Evolutionary conservation across 1,140 invertebrate genomes (phyloP).

Genomic region (Drosophila repleta): DNA sequence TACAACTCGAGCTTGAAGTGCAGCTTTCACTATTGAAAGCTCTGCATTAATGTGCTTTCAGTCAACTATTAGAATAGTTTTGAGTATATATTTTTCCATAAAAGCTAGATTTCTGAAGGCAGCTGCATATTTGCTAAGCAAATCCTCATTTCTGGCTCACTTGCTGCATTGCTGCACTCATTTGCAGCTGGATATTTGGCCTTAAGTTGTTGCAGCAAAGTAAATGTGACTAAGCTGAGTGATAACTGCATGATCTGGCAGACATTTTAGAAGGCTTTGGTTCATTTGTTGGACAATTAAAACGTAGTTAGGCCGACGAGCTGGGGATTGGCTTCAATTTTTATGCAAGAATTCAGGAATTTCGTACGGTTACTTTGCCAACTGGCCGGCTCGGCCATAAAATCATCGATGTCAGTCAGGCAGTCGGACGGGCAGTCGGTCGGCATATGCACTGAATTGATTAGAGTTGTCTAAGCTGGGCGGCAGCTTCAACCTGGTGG

Average conservation of each 20-base stretch:
- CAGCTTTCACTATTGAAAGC: too few species aligned
- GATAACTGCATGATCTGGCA: neutral
- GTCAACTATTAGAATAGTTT: too few species aligned
- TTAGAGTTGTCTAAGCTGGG: conserved; percentile 27
- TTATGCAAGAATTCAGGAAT: conserved; percentile 16
- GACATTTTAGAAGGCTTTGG: neutral
- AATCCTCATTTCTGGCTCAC: too few species aligned
- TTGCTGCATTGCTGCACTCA: too few species aligned
- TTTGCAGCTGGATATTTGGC: too few species aligned
- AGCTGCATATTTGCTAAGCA: too few species aligned
- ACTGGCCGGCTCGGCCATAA: conserved; percentile 12
- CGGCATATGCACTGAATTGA: conserved; percentile 42
- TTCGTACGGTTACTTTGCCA: conserved; percentile 22
- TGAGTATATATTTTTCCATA: too few species aligned
- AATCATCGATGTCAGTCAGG: conserved; percentile 27
- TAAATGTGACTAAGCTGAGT: neutral
- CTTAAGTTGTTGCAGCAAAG: too few species aligned
- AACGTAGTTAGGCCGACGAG: neutral
- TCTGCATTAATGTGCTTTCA: too few species aligned
- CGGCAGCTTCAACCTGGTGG: conserved; percentile 1
- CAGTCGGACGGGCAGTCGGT: neutral
- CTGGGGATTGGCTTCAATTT: neutral
- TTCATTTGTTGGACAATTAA: conserved; percentile 1
- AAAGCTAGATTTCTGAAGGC: too few species aligned
- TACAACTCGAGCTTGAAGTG: too few species aligned